Base-by-base conservation (phyloP, 2,797 vertebrate genomes). In the Kryptopterus vitreolus region DNA sequence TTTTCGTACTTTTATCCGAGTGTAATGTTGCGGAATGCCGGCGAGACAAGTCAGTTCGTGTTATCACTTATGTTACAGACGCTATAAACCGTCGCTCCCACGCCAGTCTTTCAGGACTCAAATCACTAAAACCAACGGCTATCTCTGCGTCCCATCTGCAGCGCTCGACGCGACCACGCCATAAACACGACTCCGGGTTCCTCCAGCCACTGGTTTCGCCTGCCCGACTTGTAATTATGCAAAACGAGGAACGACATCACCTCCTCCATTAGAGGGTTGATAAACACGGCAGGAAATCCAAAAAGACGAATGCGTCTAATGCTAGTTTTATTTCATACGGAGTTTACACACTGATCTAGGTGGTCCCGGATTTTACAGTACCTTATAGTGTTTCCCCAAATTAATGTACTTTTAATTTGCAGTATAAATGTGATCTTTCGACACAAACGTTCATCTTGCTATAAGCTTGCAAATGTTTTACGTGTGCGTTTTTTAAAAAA, bases 191-290 rank as follows among this genome's bases (percentile, higher is more conserved):
- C 78, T 81, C 62, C 81, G 59, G 66, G 81, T 78, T 73, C 81
- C 59, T 68, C 83, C 72, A 71, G 26, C 24, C 38, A 46, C 22
- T 46, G 72, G 84, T 82, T 85, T 84, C 76, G 77, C 76, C 57
- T 73, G 71, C 84, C 83, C 76, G 74, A 84, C 74, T 81, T 55
- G 77, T 58, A 82, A 72, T 82, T 68, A 63, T 58, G 63, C 70
- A 79, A 81, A 87, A 82, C 77, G 84, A 78, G 81, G 58, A 84
- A 77, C 82, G 82, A 33, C 38, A 81, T 79, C 85, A 79, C 75
- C 72, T 75, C 35, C 35, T 61, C 35, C 33, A 75, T 61, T 55
- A 48, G 24, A 35, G 22, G 22, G 9, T 59, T 18, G 26, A 29
- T 26, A 12, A 20, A 10, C 5, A 15, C 6, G 18, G 16, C 35